A percentile compares a stretch with the other conserved stretches of the same genome.
These are phyloP conservation scores for Kryptopterus vitreolus DNA, from an alignment of 2,797 vertebrate species.

Conservation along the genomic window DNA sequence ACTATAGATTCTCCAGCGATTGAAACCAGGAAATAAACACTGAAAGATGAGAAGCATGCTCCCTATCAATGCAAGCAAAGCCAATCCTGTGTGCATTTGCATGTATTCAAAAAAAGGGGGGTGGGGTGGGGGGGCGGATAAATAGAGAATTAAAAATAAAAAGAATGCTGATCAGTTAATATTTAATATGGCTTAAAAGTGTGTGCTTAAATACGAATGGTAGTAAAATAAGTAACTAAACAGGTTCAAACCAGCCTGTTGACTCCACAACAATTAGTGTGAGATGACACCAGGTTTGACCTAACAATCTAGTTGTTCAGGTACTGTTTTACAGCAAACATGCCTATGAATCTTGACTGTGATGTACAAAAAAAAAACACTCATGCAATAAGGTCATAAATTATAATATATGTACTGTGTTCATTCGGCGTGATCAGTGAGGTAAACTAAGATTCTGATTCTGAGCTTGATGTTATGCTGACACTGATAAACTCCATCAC, in stretches of 20 bases:
- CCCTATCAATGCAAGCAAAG: neutral
- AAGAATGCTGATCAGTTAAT: neutral
- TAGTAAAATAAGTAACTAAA: neutral
- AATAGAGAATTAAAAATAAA: neutral
- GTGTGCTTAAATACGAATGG: neutral
- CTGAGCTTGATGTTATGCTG: conserved; percentile 5
- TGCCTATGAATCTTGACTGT: neutral
- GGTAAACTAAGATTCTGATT: neutral
- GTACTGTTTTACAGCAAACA: neutral
- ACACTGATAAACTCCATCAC: conserved; percentile 33
- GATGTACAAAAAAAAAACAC: neutral
- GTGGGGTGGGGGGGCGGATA: neutral
- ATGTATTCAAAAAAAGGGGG: conserved; percentile 46
- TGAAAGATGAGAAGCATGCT: neutral
- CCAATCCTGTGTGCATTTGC: conserved; percentile 28
- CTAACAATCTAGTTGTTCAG: conserved; percentile 25
- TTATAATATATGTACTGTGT: neutral
- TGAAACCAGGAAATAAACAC: neutral
- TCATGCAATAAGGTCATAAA: neutral
- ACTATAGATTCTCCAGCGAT: neutral
- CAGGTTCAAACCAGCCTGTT: conserved; percentile 12
- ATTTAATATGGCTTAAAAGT: neutral
- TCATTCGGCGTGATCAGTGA: neutral
- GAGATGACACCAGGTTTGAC: conserved; percentile 24
- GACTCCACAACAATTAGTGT: conserved; percentile 1